Percentiles rank a stretch among this genome's conserved stretches.
Conservation (phyloP, 2,888 invertebrate species). For the Sabellastarte sp. region DNA sequence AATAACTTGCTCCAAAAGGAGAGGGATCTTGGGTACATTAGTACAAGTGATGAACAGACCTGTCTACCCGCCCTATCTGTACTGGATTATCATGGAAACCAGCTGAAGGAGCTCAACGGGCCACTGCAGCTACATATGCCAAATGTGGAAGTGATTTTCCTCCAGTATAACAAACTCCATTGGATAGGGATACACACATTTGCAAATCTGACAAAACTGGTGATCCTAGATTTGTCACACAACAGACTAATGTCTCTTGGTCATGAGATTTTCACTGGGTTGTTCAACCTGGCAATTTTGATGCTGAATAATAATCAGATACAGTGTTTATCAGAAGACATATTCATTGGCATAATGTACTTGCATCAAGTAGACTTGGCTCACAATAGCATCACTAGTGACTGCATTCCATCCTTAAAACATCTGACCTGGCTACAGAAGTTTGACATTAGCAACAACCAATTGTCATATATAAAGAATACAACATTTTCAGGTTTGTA, state of each 20-base stretch:
- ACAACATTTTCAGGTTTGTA: too few relatives aligned
- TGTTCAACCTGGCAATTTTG: background rate
- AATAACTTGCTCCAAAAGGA: background rate
- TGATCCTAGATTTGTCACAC: background rate
- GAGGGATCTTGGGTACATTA: background rate
- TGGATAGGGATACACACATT: background rate
- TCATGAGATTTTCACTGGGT: background rate
- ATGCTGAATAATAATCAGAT: background rate
- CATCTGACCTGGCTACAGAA: too few relatives aligned
- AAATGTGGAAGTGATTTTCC: background rate
- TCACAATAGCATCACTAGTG: too few relatives aligned
- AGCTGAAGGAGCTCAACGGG: background rate
- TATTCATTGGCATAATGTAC: too few relatives aligned
- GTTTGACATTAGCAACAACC: too few relatives aligned
- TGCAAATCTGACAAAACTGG: background rate
- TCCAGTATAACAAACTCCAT: background rate
- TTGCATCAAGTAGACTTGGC: too few relatives aligned
- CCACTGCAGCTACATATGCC: background rate
- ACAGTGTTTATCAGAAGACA: background rate
- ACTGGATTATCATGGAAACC: background rate
- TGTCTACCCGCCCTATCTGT: background rate
- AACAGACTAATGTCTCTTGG: background rate
- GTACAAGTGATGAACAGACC: background rate
- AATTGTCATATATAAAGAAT: too few relatives aligned
- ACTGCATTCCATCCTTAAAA: too few relatives aligned